Base-by-base conservation (phyloP, 2,113 vertebrate species). In the Phoenicopterus ruber region DNA sequence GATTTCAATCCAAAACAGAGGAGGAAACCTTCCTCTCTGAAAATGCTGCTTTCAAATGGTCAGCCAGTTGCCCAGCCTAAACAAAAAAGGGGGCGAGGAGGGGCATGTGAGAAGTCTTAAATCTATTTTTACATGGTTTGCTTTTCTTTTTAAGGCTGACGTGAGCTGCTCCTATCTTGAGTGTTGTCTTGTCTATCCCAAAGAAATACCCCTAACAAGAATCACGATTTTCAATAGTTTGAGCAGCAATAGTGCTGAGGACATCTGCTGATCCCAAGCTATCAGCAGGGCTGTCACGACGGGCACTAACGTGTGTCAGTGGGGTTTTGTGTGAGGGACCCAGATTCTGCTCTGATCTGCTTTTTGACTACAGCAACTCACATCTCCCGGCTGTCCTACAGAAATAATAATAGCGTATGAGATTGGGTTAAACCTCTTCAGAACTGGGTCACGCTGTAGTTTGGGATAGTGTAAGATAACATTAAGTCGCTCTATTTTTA, bases 231-330 rank as follows among this genome's bases (percentile, higher is more conserved):
- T 54, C 46, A 63, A 0, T 58, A 26, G 62, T 63, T 65, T 86
- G 72, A 74, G 38, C 17, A 67, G 78, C 24, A 50, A 0, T 49
- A 24, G 38, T 57, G 50, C 29, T 47, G 79, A 55, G 34, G 38
- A 25, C 6, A 5, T 32, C 14, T 69, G 66, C 29, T 2, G 2
- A 22, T 94, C 69, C 46, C 1, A 1, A 73, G 13, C 52, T 71
- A 1, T n/a, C 42, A 38, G 18, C 52, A 52, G n/a, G 1, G 4
- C 57, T 76, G 47, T 49, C 13, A 2, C 2, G 4, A 22, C 20
- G 11, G 29, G 7, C 36, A 14, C 32, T 25, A 5, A 14, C 0
- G 0, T 17, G 6, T 52, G 40, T 67, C 57, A 14, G 21, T 3
- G 6, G 17, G 8, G 5, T 42, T 76, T 59, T 62, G 42, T 1